These are phyloP conservation scores for Leptinotarsa peninsularis DNA, from an alignment of 2,888 invertebrate genomes.

Conservation along the genomic window DNA sequence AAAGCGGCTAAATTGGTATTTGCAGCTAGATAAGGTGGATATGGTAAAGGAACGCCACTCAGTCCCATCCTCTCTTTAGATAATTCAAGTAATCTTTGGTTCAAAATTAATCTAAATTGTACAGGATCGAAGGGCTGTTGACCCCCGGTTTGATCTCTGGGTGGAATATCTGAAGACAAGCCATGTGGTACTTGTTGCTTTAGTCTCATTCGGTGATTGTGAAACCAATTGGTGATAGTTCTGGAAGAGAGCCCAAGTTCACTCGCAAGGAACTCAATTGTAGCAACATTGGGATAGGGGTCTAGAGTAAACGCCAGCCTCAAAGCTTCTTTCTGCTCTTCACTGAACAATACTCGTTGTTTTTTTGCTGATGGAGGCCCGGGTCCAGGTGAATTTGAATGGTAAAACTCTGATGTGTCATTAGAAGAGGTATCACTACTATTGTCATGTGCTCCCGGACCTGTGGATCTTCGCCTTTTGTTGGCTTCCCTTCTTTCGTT, in stretches of 20 bases:
- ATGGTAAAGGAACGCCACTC: slow-evolving; percentile 80
- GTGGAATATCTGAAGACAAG: slow-evolving; percentile 76
- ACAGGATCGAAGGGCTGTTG: slow-evolving; percentile 87
- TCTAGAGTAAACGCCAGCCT: slow-evolving; percentile 94
- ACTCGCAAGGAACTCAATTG: slow-evolving; percentile 93
- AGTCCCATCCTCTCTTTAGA: slow-evolving; percentile 87
- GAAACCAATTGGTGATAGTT: slow-evolving; percentile 99
- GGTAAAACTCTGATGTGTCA: slow-evolving; percentile 89
- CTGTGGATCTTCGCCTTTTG: slow-evolving; percentile 87
- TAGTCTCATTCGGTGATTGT: slow-evolving; percentile 96
- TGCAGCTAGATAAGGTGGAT: slow-evolving; percentile 82
- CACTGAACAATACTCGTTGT: slow-evolving; percentile 95
- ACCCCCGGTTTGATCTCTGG: slow-evolving; percentile 78
- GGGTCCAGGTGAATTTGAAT: slow-evolving; percentile 85
- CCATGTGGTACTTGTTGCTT: slow-evolving; percentile 72
- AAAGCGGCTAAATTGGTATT: slow-evolving; percentile 82
- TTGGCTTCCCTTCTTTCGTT: slow-evolving; percentile 92
- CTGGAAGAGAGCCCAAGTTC: slow-evolving; percentile 92
- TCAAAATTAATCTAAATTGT: slow-evolving; percentile 88
- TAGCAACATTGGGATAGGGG: slow-evolving; percentile 96
- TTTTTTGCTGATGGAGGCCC: slow-evolving; percentile 91
- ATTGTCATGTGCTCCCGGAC: slow-evolving; percentile 85
- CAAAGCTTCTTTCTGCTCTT: slow-evolving; percentile 97
- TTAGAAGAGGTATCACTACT: slow-evolving; percentile 90
- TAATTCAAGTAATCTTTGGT: slow-evolving; percentile 88